These are phyloP conservation scores for Cephus pygmeus DNA, from an alignment of 2,888 invertebrate genomes.

Conservation along the genomic window DNA sequence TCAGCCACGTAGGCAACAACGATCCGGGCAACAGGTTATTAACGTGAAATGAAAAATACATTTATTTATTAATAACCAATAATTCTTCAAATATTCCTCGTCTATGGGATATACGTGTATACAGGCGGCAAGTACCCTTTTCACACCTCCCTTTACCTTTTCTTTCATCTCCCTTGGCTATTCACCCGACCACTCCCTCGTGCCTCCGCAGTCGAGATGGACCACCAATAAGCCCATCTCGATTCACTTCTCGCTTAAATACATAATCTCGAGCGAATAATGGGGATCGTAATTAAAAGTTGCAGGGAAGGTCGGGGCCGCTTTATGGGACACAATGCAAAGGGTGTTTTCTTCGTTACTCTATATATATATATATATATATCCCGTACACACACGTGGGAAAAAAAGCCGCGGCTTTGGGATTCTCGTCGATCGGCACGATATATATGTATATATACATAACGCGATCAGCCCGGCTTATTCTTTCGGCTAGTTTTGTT, in stretches of 20 bases:
- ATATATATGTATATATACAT: neutral
- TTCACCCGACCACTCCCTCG: neutral
- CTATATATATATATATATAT: neutral
- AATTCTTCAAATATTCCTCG: neutral
- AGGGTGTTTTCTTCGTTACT: neutral
- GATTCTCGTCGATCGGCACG: neutral
- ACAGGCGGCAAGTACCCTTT: neutral
- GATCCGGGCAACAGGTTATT: neutral
- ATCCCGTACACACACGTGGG: neutral
- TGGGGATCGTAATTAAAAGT: slow-evolving; percentile 46
- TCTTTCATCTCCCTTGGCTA: neutral
- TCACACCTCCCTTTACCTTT: neutral
- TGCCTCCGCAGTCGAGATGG: neutral
- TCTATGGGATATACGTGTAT: neutral
- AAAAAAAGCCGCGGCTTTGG: neutral
- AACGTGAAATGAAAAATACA: neutral
- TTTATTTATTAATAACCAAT: neutral
- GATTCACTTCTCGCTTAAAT: neutral
- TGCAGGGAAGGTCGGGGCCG: slow-evolving; percentile 12
- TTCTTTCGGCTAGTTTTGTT: slow-evolving; percentile 10
- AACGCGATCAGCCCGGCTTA: slow-evolving; percentile 1
- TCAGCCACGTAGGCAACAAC: neutral
- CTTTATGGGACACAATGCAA: neutral
- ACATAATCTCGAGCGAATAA: slow-evolving; percentile 41
- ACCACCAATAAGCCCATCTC: neutral